Evolutionary conservation across 2,888 invertebrate genomes (phyloP).

Genomic region (Lysandra bellargus): DNA sequence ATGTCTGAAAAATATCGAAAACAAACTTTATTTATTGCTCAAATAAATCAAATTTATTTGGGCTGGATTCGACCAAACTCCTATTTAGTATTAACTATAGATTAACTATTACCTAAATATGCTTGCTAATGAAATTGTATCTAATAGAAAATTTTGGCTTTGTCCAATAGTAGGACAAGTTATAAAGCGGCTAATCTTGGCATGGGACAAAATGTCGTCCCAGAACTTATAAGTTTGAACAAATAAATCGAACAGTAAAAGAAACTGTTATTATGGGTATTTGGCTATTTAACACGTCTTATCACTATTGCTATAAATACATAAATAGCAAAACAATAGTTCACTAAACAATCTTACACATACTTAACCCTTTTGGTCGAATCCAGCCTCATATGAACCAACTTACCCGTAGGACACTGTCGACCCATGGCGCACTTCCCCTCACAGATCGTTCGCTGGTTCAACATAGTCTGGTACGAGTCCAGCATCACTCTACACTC

Average conservation of each 20-base stretch:
- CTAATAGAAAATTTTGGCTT: too few species aligned
- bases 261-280: too few species aligned
- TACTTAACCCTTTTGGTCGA: conserved; percentile 1
- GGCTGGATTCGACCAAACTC: conserved; percentile 12
- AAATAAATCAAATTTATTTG: background rate
- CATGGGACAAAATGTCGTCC: background rate
- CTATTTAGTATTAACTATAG: background rate
- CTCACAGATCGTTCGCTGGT: conserved; percentile 90
- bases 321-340: background rate
- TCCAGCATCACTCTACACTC: conserved; percentile 89
- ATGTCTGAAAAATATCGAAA: conserved; percentile 35
- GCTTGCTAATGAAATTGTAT: background rate
- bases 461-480: conserved; percentile 90
- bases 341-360: background rate
- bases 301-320: background rate
- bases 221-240: background rate
- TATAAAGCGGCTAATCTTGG: background rate
- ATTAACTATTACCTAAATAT: background rate
- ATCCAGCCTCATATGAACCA: conserved; percentile 23
- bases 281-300: too few species aligned
- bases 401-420: conserved; percentile 89
- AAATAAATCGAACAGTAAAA: background rate
- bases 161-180: background rate
- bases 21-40: conserved; percentile 24
- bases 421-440: conserved; percentile 91